phyloP scores from a whole-genome alignment of 1,140 invertebrate species.

The Physella acuta region DNA sequence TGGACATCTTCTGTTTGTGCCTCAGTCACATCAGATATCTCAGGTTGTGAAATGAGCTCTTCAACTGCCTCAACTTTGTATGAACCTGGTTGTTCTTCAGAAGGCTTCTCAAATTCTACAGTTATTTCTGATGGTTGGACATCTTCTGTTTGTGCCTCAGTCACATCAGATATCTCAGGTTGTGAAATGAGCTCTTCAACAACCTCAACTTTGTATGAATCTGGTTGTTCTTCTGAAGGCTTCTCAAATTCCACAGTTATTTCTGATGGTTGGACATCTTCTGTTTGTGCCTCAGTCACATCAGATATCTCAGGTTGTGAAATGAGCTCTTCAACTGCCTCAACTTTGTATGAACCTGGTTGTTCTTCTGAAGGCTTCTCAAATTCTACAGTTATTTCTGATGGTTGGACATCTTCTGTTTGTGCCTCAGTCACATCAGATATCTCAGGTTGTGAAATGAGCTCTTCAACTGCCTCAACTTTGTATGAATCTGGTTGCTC shows the following conservation, averaged over 20 bases:
- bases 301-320: constrained; percentile 23
- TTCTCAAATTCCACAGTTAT: constrained; percentile 27
- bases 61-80: constrained; percentile 33
- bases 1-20: constrained; percentile 26
- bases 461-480: constrained; percentile 23
- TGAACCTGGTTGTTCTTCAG: constrained; percentile 27
- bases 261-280: constrained; percentile 27
- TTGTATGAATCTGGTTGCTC: constrained; percentile 25
- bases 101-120: constrained; percentile 34
- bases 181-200: constrained; percentile 29
- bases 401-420: constrained; percentile 23
- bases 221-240: constrained; percentile 16
- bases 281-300: constrained; percentile 24
- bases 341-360: constrained; percentile 29
- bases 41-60: constrained; percentile 30
- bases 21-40: constrained; percentile 31
- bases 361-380: constrained; percentile 29
- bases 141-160: constrained; percentile 29
- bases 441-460: constrained; percentile 24
- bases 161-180: constrained; percentile 29
- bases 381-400: constrained; percentile 37
- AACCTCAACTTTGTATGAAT: constrained; percentile 32
- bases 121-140: constrained; percentile 31
- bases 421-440: constrained; percentile 28
- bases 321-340: constrained; percentile 20